Base-by-base conservation (phyloP, 2,888 invertebrate species). In the Heterodera filipjevi region DNA sequence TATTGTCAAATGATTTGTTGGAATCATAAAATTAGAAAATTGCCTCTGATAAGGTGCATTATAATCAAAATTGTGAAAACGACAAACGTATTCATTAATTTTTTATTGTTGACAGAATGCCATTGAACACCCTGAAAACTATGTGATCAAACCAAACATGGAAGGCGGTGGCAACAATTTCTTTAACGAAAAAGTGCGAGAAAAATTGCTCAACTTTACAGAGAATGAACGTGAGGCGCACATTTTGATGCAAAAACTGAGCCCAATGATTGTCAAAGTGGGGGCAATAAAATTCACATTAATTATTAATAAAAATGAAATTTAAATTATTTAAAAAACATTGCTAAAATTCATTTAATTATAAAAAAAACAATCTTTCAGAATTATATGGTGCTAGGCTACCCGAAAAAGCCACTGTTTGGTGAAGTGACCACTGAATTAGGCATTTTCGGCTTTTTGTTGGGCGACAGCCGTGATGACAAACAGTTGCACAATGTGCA, bases 151-250 rank as follows among this genome's bases (percentile, higher is more conserved):
- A 90, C 97, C 98, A 0, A 96, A 98, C 90, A 92, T 97, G 70
- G 98, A 98, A 90, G 98, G 98, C 32, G 98, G 98, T 84, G 97
- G 97, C 77, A 86, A 97, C 90, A 97, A 97, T 89, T 90, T 95
- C 70, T 97, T 95, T 90, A 95, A 94, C 0, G 77, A 83, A 32
- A 81, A 84, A 64, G 77, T 83, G 35, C n/a, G 71, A 3, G 66
- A 73, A 19, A 82, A 78, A 64, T 77, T 83, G 49, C 27, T 39
- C 14, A 22, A 6, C 35, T 74, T 81, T 46, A 71, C 76, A 22
- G 44, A 53, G 8, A 71, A 81, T n/a, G 83, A 83, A 76, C 70
- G 82, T 1, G 73, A 80, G 16, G 83, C 84, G 3, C 78, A 82
- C 72, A 83, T 83, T 71, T 72, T 83, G n/a, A 87, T 87, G 87